Base-by-base conservation (phyloP, 2,888 invertebrate species). In the Heliothis peltigera region DNA sequence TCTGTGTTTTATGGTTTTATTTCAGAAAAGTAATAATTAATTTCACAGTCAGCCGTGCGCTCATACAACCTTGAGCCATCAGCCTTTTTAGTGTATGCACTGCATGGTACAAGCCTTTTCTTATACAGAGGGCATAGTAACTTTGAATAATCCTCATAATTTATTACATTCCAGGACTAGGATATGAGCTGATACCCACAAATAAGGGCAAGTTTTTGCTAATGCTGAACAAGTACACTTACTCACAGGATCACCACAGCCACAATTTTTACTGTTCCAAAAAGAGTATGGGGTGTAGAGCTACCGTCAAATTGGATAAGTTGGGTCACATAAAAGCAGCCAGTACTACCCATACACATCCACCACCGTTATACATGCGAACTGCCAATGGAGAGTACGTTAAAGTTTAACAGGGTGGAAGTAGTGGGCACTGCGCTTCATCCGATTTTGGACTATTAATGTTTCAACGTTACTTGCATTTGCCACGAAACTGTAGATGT, bases 181-280 rank as follows among this genome's bases (percentile, higher is more conserved):
- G 57, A 18, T 78, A 75, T 47, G 55, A 66, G 19, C 79, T 82
- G 19, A 80, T 85, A 57, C 84, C 83, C 15, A 77, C 79, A 1
- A 61, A 55, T 32, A 79, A 66, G 18, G 80, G 79, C 2, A 80
- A 80, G 46, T 42, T 65, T 17, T 61, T 80, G 7, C 43, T 80
- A 5, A 75, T 81, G 80, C 22, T 77, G 28, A 32, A 79, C 35
- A 44, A 64, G 5, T 81, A 74, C 35, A 81, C 80, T 19, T 80
- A 22, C 56, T 79, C 76, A 6, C 80, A 80, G 64, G 73, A 78
- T 21, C 76, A 76, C 52, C n/a, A 71, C n/a, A 78, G 68, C 15
- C 55, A 22, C 0, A 58, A 55, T 0, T 80, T 62, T 44, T 82
- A 81, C 46, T 82, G 81, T 73, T 80, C 81, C 1, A 81, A 81